Evolutionary conservation across 2,797 vertebrate genomes (phyloP), one percentile per base, ranked within the genome.

Genomic region (Propithecus deckenii): DNA sequence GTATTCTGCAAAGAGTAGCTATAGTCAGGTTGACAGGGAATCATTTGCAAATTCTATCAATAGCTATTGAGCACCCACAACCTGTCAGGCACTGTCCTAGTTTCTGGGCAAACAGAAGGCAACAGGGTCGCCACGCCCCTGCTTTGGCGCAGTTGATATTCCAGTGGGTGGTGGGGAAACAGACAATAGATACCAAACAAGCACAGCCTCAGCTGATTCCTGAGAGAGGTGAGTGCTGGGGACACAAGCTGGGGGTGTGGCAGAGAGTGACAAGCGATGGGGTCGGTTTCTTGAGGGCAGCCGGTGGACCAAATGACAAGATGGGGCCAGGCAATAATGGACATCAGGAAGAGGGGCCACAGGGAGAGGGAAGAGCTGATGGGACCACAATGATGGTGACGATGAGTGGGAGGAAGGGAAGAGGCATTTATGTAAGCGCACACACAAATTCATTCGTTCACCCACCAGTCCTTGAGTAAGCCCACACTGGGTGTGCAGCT

Each of bases 391-490:
- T 0, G 14, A 1, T 4, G 5, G 41, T 7, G 71, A 18, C 2
- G 14, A 23, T 0, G 28, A n/a, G 5, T 5, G 35, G 13, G 25
- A 23, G n/a, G 25, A 48, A 20, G 7, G 1, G 15, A 23, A 12
- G 22, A 18, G 28, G 6, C 0, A 2, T 1, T 7, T 4, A 13
- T 10, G 1, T 0, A 1, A n/a, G 20, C 13, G 1, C 8, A 0
- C 2, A 9, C 35, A 12, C 35, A 28, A 0, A 38, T 10, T 25
- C 67, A 3, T 20, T 12, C 13, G 0, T 0, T 0, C 10, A 0
- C 6, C 14, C 32, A 23, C 7, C 8, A 1, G 0, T 3, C 4
- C 2, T 23, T 18, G n/a, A 12, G 48, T 10, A 32, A 35, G 23
- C 46, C 1, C 14, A 0, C 0, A 8, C 4, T 10, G 38, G 32